These are phyloP conservation scores for Carollia perspicillata DNA, from an alignment of 2,113 vertebrate species.

Conservation along the genomic window DNA sequence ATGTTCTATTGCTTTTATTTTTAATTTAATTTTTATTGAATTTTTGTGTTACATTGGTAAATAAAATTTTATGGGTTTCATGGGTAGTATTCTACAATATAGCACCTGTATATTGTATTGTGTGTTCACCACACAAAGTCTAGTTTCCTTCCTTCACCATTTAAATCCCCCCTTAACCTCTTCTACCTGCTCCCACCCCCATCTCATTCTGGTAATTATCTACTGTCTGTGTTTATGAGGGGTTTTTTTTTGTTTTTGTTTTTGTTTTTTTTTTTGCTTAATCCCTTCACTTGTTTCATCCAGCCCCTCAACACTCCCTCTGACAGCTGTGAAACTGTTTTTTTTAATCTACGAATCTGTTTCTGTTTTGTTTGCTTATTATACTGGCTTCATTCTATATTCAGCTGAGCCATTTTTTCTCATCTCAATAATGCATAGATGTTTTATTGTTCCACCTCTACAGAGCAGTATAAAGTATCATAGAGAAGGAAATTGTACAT, in stretches of 20 bases:
- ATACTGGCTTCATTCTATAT: not conserved
- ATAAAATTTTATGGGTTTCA: not conserved
- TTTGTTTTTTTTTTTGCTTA: not conserved
- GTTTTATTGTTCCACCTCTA: not conserved
- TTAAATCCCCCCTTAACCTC: not conserved
- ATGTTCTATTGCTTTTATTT: not conserved
- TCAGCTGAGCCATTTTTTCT: not conserved
- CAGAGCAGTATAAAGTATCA: not conserved
- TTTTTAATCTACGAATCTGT: not conserved
- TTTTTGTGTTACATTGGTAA: not conserved
- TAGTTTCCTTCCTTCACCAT: not conserved
- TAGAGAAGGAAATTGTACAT: not conserved
- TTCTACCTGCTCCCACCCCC: not conserved
- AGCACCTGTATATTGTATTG: not conserved
- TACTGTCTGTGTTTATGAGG: not conserved
- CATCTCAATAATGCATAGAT: not conserved
- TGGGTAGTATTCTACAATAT: not conserved
- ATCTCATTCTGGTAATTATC: not conserved
- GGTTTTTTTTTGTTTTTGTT: no score
- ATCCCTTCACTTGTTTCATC: not conserved
- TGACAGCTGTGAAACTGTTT: not conserved
- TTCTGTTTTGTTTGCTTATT: not conserved
- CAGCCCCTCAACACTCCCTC: not conserved
- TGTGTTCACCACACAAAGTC: not conserved
- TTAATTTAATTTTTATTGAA: not conserved